Base-by-base conservation (phyloP, 2,888 invertebrate genomes). In the Smittia aterrima region DNA sequence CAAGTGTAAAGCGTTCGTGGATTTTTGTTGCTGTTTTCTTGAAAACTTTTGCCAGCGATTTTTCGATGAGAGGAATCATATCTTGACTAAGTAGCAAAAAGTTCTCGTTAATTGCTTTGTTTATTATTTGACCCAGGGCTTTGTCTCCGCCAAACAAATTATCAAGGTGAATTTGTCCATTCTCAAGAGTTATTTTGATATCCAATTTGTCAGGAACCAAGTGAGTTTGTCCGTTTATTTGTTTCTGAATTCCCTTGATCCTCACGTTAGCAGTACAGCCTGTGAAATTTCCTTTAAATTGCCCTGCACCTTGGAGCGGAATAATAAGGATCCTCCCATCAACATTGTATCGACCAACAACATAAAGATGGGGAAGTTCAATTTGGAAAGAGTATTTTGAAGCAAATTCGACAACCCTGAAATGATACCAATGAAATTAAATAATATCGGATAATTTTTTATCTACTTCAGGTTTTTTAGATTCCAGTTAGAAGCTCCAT, bases 101-200 rank as follows among this genome's bases (percentile, higher is more conserved):
- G 77, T 87, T 74, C 9, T 74, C 38, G 32, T 74, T 74, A 16
- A 74, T 74, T 1, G 32, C 32, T n/a, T 27, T 6, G 62, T 54
- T 70, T 22, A 72, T 66, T 16, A 38, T 41, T 80, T 81, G 78
- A 82, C 87, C 84, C 75, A 87, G 80, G 1, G 84, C 79, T 77
- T 84, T 84, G 76, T 87, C 86, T 16, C 85, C 86, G 71, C 83
- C 83, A 77, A 87, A 87, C 3, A 87, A 79, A 79, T 87, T 86
- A 13, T 84, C 84, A 24, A 87, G 78, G 6, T 81, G 78, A 0
- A 86, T 79, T 11, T 79, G 78, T 22, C 86, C 86, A 54, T 83
- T 83, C 24, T 84, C 84, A 9, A 87, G 80, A 62, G 81, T 80
- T 4, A 84, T 80, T 77, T 85, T 85, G 74, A 87, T 77, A 1